phyloP scores from a whole-genome alignment of 2,888 invertebrate species.

The Caenorhabditis sinica region DNA sequence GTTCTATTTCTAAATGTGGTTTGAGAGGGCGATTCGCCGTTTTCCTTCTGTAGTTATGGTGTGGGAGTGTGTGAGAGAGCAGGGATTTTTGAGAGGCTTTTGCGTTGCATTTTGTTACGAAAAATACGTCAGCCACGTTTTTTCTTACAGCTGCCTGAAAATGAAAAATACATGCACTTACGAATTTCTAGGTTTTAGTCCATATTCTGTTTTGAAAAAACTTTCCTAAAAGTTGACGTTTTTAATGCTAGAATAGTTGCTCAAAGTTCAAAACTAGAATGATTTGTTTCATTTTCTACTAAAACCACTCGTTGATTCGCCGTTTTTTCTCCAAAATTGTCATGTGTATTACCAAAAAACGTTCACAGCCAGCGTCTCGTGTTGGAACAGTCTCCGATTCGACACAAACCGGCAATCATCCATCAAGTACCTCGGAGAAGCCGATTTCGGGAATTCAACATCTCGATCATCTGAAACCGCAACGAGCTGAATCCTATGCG shows the following conservation, averaged over 20 bases:
- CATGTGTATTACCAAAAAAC: constrained; percentile 66
- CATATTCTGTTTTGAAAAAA: not conserved
- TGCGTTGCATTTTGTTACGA: not conserved
- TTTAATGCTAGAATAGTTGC: not conserved
- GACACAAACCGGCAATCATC: constrained; percentile 30
- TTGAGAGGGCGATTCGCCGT: constrained; percentile 6
- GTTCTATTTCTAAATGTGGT: not conserved
- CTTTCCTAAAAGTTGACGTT: not conserved
- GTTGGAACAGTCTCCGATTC: constrained; percentile 25
- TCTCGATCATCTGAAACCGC: constrained; percentile 62
- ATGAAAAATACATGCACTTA: not conserved
- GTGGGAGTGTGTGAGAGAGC: constrained; percentile 20
- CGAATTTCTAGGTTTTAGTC: too few relatives aligned
- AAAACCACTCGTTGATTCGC: not conserved
- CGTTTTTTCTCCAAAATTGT: constrained; percentile 3
- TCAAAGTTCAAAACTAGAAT: not conserved
- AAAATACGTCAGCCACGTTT: constrained; percentile 14
- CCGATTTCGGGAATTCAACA: constrained; percentile 58
- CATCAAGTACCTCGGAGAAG: constrained; percentile 17
- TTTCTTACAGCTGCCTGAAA: not conserved
- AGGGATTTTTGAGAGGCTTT: not conserved
- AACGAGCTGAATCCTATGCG: constrained; percentile 61
- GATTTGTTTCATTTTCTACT: not conserved
- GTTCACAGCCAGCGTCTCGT: constrained; percentile 48
- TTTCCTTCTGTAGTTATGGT: constrained; percentile 24